These are phyloP conservation scores for Onchidella celtica DNA, from an alignment of 2,888 invertebrate species.

Conservation along the genomic window DNA sequence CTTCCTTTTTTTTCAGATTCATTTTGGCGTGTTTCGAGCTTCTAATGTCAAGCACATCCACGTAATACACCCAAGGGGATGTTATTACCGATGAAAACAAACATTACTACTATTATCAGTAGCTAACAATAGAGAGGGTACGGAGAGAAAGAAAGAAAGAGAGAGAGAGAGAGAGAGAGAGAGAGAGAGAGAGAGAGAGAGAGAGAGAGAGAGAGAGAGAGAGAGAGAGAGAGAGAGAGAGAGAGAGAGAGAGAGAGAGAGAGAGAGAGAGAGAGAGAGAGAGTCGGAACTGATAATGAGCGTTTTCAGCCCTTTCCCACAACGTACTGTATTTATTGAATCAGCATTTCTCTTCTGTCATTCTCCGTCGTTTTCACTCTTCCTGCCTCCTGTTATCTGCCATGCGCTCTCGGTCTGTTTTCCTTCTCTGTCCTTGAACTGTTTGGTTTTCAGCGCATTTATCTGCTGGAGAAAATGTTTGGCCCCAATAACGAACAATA, in stretches of 20 bases:
- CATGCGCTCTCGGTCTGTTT: neutral
- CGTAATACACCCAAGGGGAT: no score
- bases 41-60: neutral
- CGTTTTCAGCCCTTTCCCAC: no score
- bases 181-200: neutral
- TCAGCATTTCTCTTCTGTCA: no score
- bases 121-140: no score
- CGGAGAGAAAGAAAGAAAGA: neutral
- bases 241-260: neutral
- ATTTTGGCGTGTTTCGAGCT: constrained; percentile 3
- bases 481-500: no score
- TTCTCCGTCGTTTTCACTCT: constrained; percentile 14
- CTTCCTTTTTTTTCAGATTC: neutral
- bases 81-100: no score
- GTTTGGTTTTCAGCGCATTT: no score
- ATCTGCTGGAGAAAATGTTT: no score
- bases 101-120: no score
- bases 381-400: constrained; percentile 5
- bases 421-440: neutral
- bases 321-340: no score
- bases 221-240: neutral
- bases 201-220: neutral
- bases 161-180: neutral
- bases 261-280: neutral
- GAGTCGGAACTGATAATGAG: no score